Percentiles rank a stretch among this genome's conserved stretches.
phyloP scores from a whole-genome alignment of 2,888 invertebrate species.

The Platynereis dumerilii region DNA sequence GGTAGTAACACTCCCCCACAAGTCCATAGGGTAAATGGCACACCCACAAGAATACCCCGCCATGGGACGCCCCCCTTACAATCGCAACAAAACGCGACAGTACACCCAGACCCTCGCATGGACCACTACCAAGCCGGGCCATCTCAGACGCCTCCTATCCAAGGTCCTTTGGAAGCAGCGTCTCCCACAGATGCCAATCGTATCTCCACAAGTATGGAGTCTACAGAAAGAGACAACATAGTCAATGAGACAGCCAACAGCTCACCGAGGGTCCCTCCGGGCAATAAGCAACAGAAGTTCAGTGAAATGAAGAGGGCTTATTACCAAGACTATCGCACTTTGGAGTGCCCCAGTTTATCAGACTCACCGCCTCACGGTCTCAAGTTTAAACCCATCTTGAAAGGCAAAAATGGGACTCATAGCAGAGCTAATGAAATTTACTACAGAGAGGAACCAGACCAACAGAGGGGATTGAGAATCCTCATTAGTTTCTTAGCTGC shows the following conservation, averaged over 20 bases:
- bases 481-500: conserved; percentile 31
- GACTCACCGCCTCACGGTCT: conserved; percentile 6
- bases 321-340: conserved; percentile 34
- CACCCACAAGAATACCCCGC: conserved; percentile 10
- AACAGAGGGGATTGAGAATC: conserved; percentile 22
- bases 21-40: conserved; percentile 10
- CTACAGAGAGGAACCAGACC: conserved; percentile 24
- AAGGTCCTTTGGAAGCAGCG: conserved; percentile 4
- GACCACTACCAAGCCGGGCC: conserved; percentile 1
- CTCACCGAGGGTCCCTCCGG: conserved; percentile 2
- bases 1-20: conserved; percentile 17
- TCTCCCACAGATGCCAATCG: not conserved
- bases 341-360: conserved; percentile 24
- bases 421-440: conserved; percentile 23
- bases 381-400: conserved; percentile 32
- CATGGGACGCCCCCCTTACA: conserved; percentile 10
- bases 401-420: conserved; percentile 23
- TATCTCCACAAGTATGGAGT: conserved; percentile 4
- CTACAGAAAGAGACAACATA: conserved; percentile 14
- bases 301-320: conserved; percentile 5
- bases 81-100: not conserved
- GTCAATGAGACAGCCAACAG: conserved; percentile 11
- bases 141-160: conserved; percentile 1
- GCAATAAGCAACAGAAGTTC: not conserved
- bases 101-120: conserved; percentile 23